These are phyloP conservation scores for Tachysurus vachellii DNA, from an alignment of 2,113 vertebrate species.

Conservation along the genomic window DNA sequence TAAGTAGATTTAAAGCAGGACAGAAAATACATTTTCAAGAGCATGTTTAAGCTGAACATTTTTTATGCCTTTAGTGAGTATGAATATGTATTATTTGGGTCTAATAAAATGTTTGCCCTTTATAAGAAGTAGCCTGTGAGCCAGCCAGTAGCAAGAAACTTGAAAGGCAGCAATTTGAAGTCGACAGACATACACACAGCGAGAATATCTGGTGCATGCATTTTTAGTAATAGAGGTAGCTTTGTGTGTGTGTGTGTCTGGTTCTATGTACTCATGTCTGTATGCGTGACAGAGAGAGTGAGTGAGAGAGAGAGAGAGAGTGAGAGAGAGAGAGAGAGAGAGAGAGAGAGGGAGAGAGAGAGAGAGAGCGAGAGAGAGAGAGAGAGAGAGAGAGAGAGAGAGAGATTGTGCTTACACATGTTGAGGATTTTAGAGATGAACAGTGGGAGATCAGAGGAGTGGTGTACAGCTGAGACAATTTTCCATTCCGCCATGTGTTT, in stretches of 20 bases:
- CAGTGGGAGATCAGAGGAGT: conserved; percentile 2
- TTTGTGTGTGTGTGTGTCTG: conserved; percentile 2
- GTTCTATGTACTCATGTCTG: background rate
- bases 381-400: background rate
- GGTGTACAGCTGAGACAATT: background rate
- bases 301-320: background rate
- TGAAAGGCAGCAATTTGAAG: background rate
- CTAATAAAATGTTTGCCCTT: background rate
- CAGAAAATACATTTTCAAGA: background rate
- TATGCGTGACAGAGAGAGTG: background rate
- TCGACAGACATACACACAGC: background rate
- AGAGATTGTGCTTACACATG: background rate
- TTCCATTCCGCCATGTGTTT: background rate
- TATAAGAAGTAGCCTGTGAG: background rate
- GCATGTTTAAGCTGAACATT: conserved; percentile 1
- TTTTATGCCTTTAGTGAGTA: conserved; percentile 1
- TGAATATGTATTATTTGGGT: background rate
- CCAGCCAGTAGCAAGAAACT: background rate
- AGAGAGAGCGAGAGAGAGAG: background rate
- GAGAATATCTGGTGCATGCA: background rate
- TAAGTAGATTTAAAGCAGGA: conserved; percentile 14
- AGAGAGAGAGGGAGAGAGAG: background rate
- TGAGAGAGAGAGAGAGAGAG: background rate
- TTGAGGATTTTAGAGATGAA: conserved; percentile 9
- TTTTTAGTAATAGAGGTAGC: background rate